Conservation (phyloP, 2,888 invertebrate species). For the Rutpela maculata region DNA sequence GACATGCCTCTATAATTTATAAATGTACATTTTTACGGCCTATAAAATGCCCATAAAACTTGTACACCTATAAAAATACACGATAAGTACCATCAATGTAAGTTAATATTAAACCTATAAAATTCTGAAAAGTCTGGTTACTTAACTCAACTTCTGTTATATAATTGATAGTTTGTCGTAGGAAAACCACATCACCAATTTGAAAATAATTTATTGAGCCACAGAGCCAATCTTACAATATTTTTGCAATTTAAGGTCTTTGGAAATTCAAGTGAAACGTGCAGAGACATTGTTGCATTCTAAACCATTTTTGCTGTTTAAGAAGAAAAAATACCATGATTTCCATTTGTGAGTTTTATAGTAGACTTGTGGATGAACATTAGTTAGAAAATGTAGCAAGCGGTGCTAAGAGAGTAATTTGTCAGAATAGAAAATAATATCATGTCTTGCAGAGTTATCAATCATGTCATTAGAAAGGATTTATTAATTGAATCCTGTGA, state of each 20-base stretch:
- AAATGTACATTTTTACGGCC: conserved; percentile 2
- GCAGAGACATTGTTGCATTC: too few relatives aligned
- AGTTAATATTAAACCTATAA: not conserved
- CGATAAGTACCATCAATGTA: not conserved
- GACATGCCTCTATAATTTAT: not conserved
- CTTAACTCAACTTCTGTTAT: not conserved
- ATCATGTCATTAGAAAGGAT: not conserved
- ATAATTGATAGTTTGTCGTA: too few relatives aligned
- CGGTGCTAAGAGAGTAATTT: not conserved
- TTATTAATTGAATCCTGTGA: not conserved
- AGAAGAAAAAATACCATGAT: too few relatives aligned
- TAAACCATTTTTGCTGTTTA: too few relatives aligned
- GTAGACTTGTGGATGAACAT: too few relatives aligned
- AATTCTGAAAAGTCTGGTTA: not conserved
- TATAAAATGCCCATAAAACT: not conserved
- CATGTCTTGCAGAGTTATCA: not conserved
- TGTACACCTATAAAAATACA: not conserved
- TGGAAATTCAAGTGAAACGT: too few relatives aligned
- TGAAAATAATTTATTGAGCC: too few relatives aligned
- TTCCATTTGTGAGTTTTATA: too few relatives aligned
- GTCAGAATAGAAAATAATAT: not conserved
- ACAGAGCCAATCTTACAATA: too few relatives aligned
- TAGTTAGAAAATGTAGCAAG: too few relatives aligned
- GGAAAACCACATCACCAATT: too few relatives aligned
- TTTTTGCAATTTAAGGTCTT: too few relatives aligned